Base-by-base conservation (phyloP, 2,888 invertebrate genomes). In the Achlya flavicornis region DNA sequence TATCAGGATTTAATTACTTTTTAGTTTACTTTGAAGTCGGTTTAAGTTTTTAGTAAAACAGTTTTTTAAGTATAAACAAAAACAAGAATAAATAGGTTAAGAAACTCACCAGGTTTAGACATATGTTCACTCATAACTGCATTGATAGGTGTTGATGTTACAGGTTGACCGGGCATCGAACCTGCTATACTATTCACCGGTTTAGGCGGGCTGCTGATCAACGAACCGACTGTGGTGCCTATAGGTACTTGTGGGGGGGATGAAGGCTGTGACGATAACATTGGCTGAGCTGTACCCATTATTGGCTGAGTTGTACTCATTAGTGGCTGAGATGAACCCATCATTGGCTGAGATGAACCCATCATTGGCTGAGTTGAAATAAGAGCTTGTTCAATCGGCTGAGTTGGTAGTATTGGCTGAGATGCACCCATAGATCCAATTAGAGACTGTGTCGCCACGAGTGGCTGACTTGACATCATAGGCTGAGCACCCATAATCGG, bases 81-180 rank as follows among this genome's bases (percentile, higher is more conserved):
- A 26, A 26, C 61, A 58, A 16, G 59, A 4, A 58, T 59, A 46
- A 59, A 64, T 10, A 10, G n/a, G 14, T 43, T 58, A 41, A 62
- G 58, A 59, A 19, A 75, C 86, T 86, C 63, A 92, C 93, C 90
- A 1, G 94, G 90, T 63, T 92, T 92, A 0, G 92, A 91, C n/a
- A 88, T 66, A 0, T 84, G 83, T 1, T 92, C 92, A 57, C 76
- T 85, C 60, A 86, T 91, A 12, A 89, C 70, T 0, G 89, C 85
- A 0, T 88, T 86, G 0, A 94, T 86, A 0, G 93, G 93, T 0
- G 93, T 94, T 0, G 93, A 93, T 0, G 93, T 93, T 0, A 94
- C 79, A 0, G 93, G 92, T 63, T 92, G 94, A 43, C 73, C 72
- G 12, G 79, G 64, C 35, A 80, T 71, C 58, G 83, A 72, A 71